Base-by-base conservation (phyloP, 1,140 invertebrate genomes). In the Drosophila orena region DNA sequence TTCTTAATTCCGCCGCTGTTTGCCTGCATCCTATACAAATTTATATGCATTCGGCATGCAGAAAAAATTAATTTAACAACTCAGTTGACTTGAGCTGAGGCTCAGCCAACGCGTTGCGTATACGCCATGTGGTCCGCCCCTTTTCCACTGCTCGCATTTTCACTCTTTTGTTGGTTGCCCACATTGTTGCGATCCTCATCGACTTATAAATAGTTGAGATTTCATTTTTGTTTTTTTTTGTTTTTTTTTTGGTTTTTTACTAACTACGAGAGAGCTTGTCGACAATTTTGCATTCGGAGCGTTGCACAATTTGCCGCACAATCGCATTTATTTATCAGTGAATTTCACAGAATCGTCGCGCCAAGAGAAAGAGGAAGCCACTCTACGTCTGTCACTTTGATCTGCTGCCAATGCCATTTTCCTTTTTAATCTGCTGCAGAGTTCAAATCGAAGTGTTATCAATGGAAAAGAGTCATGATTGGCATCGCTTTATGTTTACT, bases 41-140 rank as follows among this genome's bases (percentile, higher is more conserved):
- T 70, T 62, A 75, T 76, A 64, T 70, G 69, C 57, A 68, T 75
- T 75, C 60, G 66, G 62, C 72, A 60, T 86, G 83, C 81, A 81
- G 88, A 62, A 86, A 81, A 90, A 90, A 91, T 90, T 90, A 90
- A 90, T 90, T 90, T 90, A 88, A 90, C 86, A 90, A 81, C 71
- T 90, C 86, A 90, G 86, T 90, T 85, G 86, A 90, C 46, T 81
- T 90, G 74, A 79, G 77, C 64, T 89, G 81, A 89, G 69, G 69
- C 84, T 90, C 69, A 44, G 77, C 85, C 66, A 46, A 50, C 53
- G 65, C 46, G 61, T 86, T 76, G 79, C 76, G 83, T 88, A 86
- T 86, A 88, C 83, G 81, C 77, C 69, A 47, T 35, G 79, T 69
- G 50, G 46, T 43, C 50, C 62, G 15, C 42, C 58, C 46, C 52